Percentiles rank a stretch among this genome's conserved stretches.
Conservation (phyloP, 1,140 invertebrate genomes). For the Parapsyche elsis region DNA sequence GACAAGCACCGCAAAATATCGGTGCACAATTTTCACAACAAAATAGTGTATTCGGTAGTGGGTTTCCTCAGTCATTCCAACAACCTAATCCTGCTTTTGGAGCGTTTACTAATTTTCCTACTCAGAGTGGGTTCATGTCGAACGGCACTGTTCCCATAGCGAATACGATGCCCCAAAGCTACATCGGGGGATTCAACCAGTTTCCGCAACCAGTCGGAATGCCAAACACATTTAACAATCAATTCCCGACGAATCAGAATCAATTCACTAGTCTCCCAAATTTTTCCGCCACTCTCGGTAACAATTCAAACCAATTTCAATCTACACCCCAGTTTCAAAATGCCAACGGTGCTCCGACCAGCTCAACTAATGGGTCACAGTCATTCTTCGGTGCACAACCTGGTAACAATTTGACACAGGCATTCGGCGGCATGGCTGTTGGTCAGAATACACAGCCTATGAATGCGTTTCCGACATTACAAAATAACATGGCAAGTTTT, state of each 20-base stretch:
- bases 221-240: slow-evolving; percentile 35
- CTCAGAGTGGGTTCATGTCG: slow-evolving; percentile 36
- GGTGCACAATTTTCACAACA: slow-evolving; percentile 21
- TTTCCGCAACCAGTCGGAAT: slow-evolving; percentile 27
- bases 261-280: slow-evolving; percentile 41
- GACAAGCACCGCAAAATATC: slow-evolving; percentile 67
- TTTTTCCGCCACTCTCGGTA: slow-evolving; percentile 9
- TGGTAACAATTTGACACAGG: slow-evolving; percentile 42
- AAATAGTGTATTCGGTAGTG: slow-evolving; percentile 34
- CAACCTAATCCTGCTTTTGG: slow-evolving; percentile 4
- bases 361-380: slow-evolving; percentile 24
- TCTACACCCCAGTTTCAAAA: slow-evolving; percentile 37
- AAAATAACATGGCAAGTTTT: slow-evolving; percentile 25
- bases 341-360: slow-evolving; percentile 35
- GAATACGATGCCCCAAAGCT: slow-evolving; percentile 25
- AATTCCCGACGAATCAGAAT: slow-evolving; percentile 38
- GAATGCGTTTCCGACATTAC: slow-evolving; percentile 44
- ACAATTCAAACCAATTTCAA: slow-evolving; percentile 42
- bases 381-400: slow-evolving; percentile 31
- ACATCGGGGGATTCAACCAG: slow-evolving; percentile 41
- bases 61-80: slow-evolving; percentile 44
- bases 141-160: slow-evolving; percentile 25
- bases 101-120: slow-evolving; percentile 36
- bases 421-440: slow-evolving; percentile 50
- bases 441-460: slow-evolving; percentile 32